Evolutionary conservation across 2,113 vertebrate genomes (phyloP).

Genomic region (Siniperca chuatsi): DNA sequence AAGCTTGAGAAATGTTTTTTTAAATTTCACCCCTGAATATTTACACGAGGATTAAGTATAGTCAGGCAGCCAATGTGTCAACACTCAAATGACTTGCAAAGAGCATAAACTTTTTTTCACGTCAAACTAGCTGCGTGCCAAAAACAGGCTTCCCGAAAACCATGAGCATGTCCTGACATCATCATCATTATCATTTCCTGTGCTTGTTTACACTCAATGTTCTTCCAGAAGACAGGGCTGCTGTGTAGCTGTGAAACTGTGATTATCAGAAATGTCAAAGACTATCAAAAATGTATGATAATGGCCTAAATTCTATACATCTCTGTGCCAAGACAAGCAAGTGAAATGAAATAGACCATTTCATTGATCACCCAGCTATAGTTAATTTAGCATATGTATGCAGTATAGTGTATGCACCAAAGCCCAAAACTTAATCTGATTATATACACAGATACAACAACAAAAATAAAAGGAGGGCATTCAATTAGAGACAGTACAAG

Average conservation of each 20-base stretch:
- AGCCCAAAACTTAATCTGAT: background rate
- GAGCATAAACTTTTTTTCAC: background rate
- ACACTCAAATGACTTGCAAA: constrained; percentile 41
- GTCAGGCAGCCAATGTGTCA: constrained; percentile 4
- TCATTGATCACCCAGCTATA: background rate
- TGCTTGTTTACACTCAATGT: constrained; percentile 71
- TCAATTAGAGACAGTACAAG: no score
- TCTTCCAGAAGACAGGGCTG: constrained; percentile 30
- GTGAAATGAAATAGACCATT: constrained; percentile 14
- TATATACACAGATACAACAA: constrained; percentile 9
- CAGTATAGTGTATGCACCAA: background rate
- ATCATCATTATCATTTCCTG: constrained; percentile 76
- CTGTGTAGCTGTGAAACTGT: background rate
- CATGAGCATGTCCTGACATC: constrained; percentile 30
- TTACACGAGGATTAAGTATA: background rate
- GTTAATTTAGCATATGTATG: background rate
- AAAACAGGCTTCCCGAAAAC: constrained; percentile 36
- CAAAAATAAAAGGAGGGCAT: no score
- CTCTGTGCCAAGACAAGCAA: constrained; percentile 27
- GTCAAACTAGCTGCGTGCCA: constrained; percentile 11
- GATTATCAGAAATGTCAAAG: constrained; percentile 39
- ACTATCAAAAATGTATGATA: constrained; percentile 15
- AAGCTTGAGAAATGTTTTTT: background rate
- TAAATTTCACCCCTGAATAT: background rate
- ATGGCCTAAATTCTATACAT: constrained; percentile 14